Conservation (phyloP, 1,140 invertebrate species). For the Triops cancriformis region DNA sequence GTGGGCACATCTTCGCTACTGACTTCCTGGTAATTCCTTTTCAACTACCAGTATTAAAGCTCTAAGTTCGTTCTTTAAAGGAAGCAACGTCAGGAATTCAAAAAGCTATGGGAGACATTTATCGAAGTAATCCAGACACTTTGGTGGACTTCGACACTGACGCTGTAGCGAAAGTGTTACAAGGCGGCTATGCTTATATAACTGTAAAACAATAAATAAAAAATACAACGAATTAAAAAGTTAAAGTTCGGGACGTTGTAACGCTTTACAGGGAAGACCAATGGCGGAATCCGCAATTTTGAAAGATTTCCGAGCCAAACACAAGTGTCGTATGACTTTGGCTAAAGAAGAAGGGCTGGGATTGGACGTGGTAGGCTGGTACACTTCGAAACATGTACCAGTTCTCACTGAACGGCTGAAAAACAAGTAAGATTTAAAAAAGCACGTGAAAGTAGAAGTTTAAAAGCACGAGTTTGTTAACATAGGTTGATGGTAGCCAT, state of each 20-base stretch:
- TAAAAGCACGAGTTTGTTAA: background rate
- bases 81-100: background rate
- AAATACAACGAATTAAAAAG: too few relatives aligned
- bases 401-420: background rate
- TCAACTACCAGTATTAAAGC: too few relatives aligned
- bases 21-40: background rate
- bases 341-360: background rate
- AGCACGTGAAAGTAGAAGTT: background rate
- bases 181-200: background rate
- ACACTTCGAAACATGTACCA: background rate
- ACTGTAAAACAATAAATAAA: too few relatives aligned
- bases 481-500: background rate
- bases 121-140: background rate
- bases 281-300: conserved; percentile 3
- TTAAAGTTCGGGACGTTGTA: background rate
- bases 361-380: background rate
- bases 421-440: background rate
- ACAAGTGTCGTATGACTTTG: background rate
- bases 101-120: background rate
- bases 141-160: background rate
- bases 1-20: background rate
- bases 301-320: background rate
- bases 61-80: too few relatives aligned
- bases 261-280: background rate
- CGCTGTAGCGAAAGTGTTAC: background rate